phyloP scores from a whole-genome alignment of 1,140 invertebrate species.

The Phenacoccus solenopsis region DNA sequence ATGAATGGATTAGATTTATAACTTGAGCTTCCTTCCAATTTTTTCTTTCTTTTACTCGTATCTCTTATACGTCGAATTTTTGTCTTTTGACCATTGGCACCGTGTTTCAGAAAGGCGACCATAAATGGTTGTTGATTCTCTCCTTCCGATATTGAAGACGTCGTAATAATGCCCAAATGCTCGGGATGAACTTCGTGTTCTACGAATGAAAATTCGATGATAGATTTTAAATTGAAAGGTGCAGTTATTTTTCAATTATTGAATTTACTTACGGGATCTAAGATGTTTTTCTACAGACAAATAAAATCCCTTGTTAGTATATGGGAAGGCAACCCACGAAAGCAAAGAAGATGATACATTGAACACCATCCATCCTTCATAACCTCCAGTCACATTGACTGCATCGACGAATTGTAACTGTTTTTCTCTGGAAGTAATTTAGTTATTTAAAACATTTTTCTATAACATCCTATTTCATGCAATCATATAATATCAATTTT shows the following conservation, averaged over 20 bases:
- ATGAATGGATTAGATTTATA: conserved; percentile 26
- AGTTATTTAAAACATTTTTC: neutral
- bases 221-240: neutral
- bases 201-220: conserved; percentile 31
- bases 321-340: conserved; percentile 61
- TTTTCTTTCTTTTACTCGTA: conserved; percentile 38
- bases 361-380: conserved; percentile 62
- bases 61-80: conserved; percentile 36
- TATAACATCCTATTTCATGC: neutral
- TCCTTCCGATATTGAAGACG: conserved; percentile 42
- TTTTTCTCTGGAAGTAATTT: conserved; percentile 23
- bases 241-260: neutral
- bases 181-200: conserved; percentile 67
- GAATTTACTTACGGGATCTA: conserved; percentile 42
- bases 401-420: conserved; percentile 51
- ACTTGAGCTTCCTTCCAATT: conserved; percentile 24
- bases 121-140: conserved; percentile 78
- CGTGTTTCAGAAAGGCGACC: conserved; percentile 68
- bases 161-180: conserved; percentile 61
- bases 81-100: conserved; percentile 37
- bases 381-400: conserved; percentile 45
- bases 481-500: neutral
- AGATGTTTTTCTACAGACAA: conserved; percentile 59
- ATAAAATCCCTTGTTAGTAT: conserved; percentile 78
- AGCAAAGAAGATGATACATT: conserved; percentile 60